Evolutionary conservation across 2,888 invertebrate species (phyloP), one percentile per base, ranked within the genome.

Genomic region (Strigamia transsilvanica): DNA sequence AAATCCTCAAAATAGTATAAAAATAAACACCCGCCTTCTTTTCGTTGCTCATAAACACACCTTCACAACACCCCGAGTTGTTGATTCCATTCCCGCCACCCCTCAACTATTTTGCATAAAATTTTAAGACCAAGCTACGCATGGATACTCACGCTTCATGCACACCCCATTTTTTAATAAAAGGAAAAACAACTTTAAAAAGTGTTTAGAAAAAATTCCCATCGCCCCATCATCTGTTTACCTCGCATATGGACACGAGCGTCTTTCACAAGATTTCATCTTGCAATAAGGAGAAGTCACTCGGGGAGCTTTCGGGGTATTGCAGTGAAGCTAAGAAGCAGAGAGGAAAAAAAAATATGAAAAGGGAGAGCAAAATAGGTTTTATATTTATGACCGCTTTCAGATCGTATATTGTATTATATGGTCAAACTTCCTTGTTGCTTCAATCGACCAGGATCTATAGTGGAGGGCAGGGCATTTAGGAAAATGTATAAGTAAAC

Each of bases 1-100:
- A 61, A 61, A 61, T 61, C 61, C 61, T 61, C 61, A 61, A 61
- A 61, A 61, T 61, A 61, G 61, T 61, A 61, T 61, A 61, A 61
- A 61, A 61, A 61, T 61, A 61, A 61, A 61, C 61, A 61, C 61
- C 61, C 61, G 61, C 61, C 61, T 61, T 61, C 61, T 61, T 10
- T 61, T 61, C 61, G 23, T n/a, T 61, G 61, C 61, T 61, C 61
- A 61, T 61, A 61, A 61, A 61, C 61, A 61, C 61, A 61, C 61
- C 61, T 61, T 61, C 61, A 61, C 61, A 61, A 61, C 61, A 61
- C 61, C 61, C 61, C 2, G 21, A 61, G 61, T 61, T 61, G 61
- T 61, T 61, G 61, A 61, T 61, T 61, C 61, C 61, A 23, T 61
- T 61, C 61, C 21, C n/a, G 18, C 61, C 61, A 21, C 23, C 61